These are phyloP conservation scores for Aphis gossypii DNA, from an alignment of 1,140 invertebrate species.

Conservation along the genomic window DNA sequence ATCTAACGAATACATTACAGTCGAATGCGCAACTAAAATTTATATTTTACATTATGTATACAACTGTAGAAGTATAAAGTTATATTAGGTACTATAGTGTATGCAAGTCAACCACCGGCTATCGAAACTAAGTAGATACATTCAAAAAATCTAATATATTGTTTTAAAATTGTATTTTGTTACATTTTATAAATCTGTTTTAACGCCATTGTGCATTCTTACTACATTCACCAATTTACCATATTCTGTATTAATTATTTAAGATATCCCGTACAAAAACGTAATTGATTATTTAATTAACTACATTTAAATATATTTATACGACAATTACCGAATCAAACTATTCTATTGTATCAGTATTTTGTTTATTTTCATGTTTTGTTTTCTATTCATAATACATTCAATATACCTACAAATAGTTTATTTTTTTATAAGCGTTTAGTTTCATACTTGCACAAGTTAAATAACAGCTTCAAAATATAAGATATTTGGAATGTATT, in stretches of 20 bases:
- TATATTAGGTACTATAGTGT: not conserved
- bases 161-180: not conserved
- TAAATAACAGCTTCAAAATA: too few species aligned
- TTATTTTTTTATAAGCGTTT: too few species aligned
- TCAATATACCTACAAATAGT: too few species aligned
- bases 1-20: not conserved
- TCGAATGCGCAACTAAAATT: not conserved
- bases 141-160: not conserved
- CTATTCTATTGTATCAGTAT: not conserved
- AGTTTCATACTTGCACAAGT: too few species aligned
- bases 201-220: not conserved
- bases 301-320: not conserved
- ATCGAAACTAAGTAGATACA: not conserved
- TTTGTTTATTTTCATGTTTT: too few species aligned
- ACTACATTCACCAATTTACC: not conserved
- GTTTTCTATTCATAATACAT: too few species aligned
- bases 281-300: not conserved
- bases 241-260: too few species aligned
- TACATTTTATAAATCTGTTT: not conserved
- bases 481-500: too few species aligned
- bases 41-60: not conserved
- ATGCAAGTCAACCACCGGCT: not conserved
- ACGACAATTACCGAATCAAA: not conserved
- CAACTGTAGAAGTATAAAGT: not conserved
- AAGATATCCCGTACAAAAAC: not conserved